Percentiles rank a stretch among this genome's conserved stretches.
Conservation (phyloP, 2,113 vertebrate genomes). For the Xerus inauris region DNA sequence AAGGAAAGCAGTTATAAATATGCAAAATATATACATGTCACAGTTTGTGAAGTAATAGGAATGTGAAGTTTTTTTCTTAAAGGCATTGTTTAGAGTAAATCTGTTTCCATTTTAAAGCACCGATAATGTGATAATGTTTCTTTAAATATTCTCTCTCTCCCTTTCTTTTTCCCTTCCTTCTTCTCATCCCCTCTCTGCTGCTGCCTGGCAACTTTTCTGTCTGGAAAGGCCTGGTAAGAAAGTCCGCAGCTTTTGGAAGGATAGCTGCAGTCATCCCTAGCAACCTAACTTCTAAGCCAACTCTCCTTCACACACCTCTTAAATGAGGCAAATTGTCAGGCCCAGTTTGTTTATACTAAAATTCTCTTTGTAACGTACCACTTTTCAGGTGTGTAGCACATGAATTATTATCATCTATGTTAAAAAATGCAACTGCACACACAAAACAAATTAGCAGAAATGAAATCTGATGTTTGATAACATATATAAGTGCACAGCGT, state of each 20-base stretch:
- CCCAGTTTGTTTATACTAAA: not conserved
- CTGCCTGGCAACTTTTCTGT: slow-evolving; percentile 86
- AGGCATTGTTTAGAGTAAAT: slow-evolving; percentile 57
- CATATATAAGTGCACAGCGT: not conserved
- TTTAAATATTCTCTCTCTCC: slow-evolving; percentile 10
- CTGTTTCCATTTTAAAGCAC: slow-evolving; percentile 33
- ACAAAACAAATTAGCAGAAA: not conserved
- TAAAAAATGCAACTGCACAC: accelerated
- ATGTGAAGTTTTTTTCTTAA: slow-evolving; percentile 70
- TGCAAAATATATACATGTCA: slow-evolving; percentile 25
- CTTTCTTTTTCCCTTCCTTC: not conserved
- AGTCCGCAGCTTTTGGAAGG: slow-evolving; percentile 44
- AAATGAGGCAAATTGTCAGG: slow-evolving; percentile 36
- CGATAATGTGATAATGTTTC: slow-evolving; percentile 47
- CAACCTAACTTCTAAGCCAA: slow-evolving; percentile 73
- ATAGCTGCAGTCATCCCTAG: slow-evolving; percentile 81
- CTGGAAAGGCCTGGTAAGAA: slow-evolving; percentile 78
- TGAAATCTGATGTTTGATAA: slow-evolving; percentile 43
- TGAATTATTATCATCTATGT: accelerated
- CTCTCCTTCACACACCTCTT: slow-evolving; percentile 46
- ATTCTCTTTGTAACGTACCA: not conserved
- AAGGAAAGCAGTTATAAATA: slow-evolving; percentile 75
- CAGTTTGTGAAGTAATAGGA: slow-evolving; percentile 70
- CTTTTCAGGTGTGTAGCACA: not conserved
- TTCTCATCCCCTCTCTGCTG: slow-evolving; percentile 80